A percentile compares a stretch with the other conserved stretches of the same genome.
Evolutionary conservation across 2,113 vertebrate species (phyloP).

Genomic region (Lophius piscatorius): DNA sequence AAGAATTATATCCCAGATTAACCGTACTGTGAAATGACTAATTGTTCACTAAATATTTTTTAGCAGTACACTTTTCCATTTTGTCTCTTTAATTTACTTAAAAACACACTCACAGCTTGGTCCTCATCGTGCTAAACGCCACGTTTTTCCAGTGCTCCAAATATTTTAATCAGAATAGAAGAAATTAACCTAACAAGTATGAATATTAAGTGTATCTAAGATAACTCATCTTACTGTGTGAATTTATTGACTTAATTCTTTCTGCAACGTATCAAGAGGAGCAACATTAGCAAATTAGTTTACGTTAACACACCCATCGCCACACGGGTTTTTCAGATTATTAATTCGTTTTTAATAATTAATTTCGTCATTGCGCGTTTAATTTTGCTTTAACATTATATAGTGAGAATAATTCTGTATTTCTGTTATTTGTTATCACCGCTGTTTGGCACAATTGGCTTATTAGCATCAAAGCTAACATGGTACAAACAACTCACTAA

Average conservation of each 20-base stretch:
- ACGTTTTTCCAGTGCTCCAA: too few species aligned
- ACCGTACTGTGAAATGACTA: too few species aligned
- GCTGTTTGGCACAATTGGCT: not conserved
- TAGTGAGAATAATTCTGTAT: accelerated
- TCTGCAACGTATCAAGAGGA: not conserved
- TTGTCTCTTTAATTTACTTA: too few species aligned
- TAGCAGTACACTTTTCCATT: too few species aligned
- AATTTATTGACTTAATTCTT: not conserved
- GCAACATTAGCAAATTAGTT: constrained; percentile 12
- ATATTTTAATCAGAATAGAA: too few species aligned
- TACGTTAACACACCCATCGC: constrained; percentile 19
- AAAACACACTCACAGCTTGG: too few species aligned
- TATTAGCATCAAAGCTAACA: constrained; percentile 37
- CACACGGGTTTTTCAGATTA: not conserved
- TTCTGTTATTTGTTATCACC: not conserved
- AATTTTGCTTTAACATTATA: accelerated
- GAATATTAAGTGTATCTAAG: too few species aligned
- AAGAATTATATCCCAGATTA: too few species aligned
- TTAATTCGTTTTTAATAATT: accelerated
- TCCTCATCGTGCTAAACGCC: too few species aligned
- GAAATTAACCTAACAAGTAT: too few species aligned
- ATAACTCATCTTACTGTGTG: too few species aligned
- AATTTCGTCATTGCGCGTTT: accelerated
- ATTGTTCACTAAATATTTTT: too few species aligned
- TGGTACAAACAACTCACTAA: constrained; percentile 57